Evolutionary conservation across 2,888 invertebrate genomes (phyloP).

Genomic region (Chymomyza caudatula): DNA sequence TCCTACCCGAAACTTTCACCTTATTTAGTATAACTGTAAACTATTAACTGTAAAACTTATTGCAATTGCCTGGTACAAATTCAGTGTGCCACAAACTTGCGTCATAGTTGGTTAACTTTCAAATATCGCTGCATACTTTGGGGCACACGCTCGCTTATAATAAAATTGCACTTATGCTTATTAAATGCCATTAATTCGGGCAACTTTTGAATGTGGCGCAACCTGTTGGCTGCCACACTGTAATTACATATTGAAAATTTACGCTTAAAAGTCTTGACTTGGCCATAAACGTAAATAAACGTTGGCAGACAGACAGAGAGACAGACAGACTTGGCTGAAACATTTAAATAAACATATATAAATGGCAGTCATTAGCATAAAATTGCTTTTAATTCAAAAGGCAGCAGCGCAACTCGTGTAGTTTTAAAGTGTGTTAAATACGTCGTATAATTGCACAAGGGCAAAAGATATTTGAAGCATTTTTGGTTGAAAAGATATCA

Average conservation of each 20-base stretch:
- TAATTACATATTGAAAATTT: slow-evolving; percentile 50
- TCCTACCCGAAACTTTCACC: background rate
- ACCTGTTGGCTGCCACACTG: slow-evolving; percentile 16
- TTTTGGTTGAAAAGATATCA: slow-evolving; percentile 45
- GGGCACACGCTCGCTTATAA: background rate
- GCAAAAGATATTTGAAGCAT: slow-evolving; percentile 48
- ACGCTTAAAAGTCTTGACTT: slow-evolving; percentile 21
- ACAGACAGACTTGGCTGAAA: slow-evolving; percentile 16
- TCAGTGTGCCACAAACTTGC: background rate
- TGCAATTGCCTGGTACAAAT: background rate
- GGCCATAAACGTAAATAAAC: slow-evolving; percentile 58
- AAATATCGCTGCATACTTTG: background rate
- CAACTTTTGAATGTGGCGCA: slow-evolving; percentile 35
- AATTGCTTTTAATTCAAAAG: slow-evolving; percentile 49
- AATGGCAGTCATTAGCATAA: slow-evolving; percentile 61
- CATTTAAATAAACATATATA: slow-evolving; percentile 37
- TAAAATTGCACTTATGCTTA: slow-evolving; percentile 38
- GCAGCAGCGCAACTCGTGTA: slow-evolving; percentile 1
- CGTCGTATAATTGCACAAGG: slow-evolving; percentile 31
- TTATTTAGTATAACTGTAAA: background rate
- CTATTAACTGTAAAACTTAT: background rate
- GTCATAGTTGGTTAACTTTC: background rate
- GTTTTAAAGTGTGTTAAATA: slow-evolving; percentile 43
- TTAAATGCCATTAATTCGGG: slow-evolving; percentile 51
- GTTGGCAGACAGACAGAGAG: slow-evolving; percentile 33